These are phyloP conservation scores for Cecidostiba fungosa DNA, from an alignment of 2,888 invertebrate species.

Conservation along the genomic window DNA sequence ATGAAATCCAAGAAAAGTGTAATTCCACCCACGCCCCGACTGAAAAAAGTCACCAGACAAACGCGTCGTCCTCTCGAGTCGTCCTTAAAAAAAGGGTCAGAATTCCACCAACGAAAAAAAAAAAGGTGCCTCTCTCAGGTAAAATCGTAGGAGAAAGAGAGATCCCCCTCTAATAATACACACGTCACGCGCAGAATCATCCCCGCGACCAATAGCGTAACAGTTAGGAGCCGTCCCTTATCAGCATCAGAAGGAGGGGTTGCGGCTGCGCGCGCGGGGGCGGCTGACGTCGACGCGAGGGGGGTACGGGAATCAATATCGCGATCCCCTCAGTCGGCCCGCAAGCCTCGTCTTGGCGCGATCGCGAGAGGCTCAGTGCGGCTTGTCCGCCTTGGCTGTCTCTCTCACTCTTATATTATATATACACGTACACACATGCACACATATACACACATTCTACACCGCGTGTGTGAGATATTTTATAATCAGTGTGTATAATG, in stretches of 20 bases:
- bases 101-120: not conserved
- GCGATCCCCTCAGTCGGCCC: conserved; percentile 69
- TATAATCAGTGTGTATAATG: not conserved
- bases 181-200: conserved; percentile 50
- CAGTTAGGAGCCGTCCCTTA: not conserved
- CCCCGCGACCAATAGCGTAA: conserved; percentile 39
- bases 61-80: not conserved
- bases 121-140: not conserved
- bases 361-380: conserved; percentile 72
- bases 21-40: not conserved
- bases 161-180: too few relatives aligned
- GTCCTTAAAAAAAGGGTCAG: not conserved
- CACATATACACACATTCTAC: too few relatives aligned
- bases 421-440: not conserved
- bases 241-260: conserved; percentile 20
- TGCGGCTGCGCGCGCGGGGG: not conserved
- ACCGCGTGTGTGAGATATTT: too few relatives aligned
- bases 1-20: not conserved
- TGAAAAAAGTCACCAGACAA: not conserved
- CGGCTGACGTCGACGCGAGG: conserved; percentile 47
- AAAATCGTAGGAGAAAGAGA: not conserved
- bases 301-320: conserved; percentile 75
- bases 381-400: conserved; percentile 73
- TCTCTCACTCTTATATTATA: not conserved
- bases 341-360: conserved; percentile 63